phyloP scores from a whole-genome alignment of 2,797 vertebrate species.

The Silurus lanzhouensis region DNA sequence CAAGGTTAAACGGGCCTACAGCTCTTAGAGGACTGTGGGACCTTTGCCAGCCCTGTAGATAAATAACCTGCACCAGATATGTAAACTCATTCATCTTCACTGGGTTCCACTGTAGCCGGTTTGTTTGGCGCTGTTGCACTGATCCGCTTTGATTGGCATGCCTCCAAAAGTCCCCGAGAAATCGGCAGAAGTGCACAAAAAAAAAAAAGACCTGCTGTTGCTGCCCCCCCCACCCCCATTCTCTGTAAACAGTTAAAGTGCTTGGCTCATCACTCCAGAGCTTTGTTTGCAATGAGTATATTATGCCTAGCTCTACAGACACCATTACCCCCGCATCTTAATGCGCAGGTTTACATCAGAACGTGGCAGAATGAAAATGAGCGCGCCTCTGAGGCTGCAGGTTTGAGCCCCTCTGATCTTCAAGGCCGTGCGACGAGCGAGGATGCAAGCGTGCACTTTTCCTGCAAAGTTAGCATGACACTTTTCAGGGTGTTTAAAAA shows the following conservation, averaged over 20 bases:
- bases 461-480: constrained; percentile 31
- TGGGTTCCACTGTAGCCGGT: constrained; percentile 62
- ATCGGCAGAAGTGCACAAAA: constrained; percentile 47
- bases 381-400: constrained; percentile 20
- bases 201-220: constrained; percentile 32
- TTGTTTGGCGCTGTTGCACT: constrained; percentile 56
- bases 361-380: constrained; percentile 28
- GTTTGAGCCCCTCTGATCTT: constrained; percentile 12
- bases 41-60: constrained; percentile 66
- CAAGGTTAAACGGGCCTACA: constrained; percentile 76
- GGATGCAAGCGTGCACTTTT: constrained; percentile 47
- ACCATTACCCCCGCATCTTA: constrained; percentile 44
- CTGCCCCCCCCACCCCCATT: constrained; percentile 24
- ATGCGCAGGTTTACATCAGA: constrained; percentile 44
- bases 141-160: constrained; percentile 61
- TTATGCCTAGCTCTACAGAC: constrained; percentile 49
- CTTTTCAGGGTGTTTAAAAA: constrained; percentile 20
- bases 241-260: constrained; percentile 51
- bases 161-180: constrained; percentile 51
- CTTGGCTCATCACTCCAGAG: constrained; percentile 44
- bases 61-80: constrained; percentile 72
- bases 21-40: constrained; percentile 65
- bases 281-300: constrained; percentile 56
- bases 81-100: constrained; percentile 75
- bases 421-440: constrained; percentile 24